Base-by-base conservation (phyloP, 2,888 invertebrate species). In the Polydrusus cervinus region DNA sequence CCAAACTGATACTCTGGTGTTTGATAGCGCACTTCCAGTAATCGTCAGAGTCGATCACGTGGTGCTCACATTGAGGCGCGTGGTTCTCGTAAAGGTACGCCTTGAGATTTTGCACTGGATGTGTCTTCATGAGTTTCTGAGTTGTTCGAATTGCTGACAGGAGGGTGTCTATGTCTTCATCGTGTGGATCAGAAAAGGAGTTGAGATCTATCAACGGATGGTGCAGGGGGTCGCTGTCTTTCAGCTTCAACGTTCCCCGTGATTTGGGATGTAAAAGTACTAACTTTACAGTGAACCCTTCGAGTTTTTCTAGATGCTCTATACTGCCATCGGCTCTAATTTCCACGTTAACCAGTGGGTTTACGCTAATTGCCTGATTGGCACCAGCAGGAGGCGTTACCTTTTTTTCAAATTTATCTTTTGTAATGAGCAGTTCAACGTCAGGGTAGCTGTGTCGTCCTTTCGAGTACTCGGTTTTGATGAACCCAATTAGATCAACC, bases 201-300 rank as follows among this genome's bases (percentile, higher is more conserved):
- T 96, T 94, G 0, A 95, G 93, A 80, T 94, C 91, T 80, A 97
- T 91, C n/a, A 91, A 87, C 0, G 97, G 96, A 80, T 92, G 91
- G 43, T 92, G 91, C 55, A 92, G 89, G 0, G 96, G 95, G 87
- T 96, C 91, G 25, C 88, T 91, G 49, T 93, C 91, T 81, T 90
- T 91, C 13, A 97, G 88, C 83, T 89, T 90, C 0, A 95, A 81
- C 6, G 90, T 88, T 0, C 95, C 95, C 18, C 89, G 88, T 13
- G 95, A 95, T 83, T 92, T 90, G 0, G 95, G 95, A 83, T 93
- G 91, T 64, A 94, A 89, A 38, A 95, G 87, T 88, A 94, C 92
- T 0, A 90, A 88, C 90, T 93, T 14, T 89, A 90, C 88, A 89
- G 93, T 81, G 57, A 84, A 86, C 81, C 90, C 88, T 75, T 89